Percentiles rank a stretch among this genome's conserved stretches.
phyloP scores from a whole-genome alignment of 2,113 vertebrate genomes.

The Ochotona princeps region DNA sequence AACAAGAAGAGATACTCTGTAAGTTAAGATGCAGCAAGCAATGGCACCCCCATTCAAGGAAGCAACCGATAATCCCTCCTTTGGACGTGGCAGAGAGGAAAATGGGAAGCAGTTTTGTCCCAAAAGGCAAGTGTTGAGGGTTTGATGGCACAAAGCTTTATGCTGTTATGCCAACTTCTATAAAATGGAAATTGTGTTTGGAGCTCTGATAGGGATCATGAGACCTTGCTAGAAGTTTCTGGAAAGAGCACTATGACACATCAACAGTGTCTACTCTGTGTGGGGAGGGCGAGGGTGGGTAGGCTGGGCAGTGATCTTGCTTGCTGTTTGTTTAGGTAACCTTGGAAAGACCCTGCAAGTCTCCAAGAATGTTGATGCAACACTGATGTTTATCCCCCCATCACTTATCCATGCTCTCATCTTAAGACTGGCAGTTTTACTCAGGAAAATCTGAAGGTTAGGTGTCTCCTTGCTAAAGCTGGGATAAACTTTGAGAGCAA shows the following conservation, averaged over 20 bases:
- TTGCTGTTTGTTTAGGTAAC: background rate
- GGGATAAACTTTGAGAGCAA: background rate
- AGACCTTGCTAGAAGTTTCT: background rate
- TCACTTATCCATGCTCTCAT: background rate
- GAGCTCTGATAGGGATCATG: background rate
- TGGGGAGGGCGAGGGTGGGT: background rate
- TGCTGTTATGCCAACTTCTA: background rate
- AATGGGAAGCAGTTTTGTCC: background rate
- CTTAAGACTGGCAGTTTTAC: background rate
- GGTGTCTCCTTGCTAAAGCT: background rate
- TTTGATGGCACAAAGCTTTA: background rate
- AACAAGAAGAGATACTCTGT: conserved; percentile 36
- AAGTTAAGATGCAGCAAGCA: background rate
- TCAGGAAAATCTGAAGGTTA: background rate
- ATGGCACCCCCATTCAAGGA: background rate
- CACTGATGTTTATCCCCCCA: too few relatives aligned
- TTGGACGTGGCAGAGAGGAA: background rate
- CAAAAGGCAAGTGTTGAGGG: background rate
- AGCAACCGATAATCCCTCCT: background rate
- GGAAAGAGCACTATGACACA: background rate
- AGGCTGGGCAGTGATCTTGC: background rate
- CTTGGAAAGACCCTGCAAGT: background rate
- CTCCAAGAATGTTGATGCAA: background rate
- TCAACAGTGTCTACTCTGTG: background rate
- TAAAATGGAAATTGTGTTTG: conserved; percentile 3